Percentiles rank a stretch among this genome's conserved stretches.
These are phyloP conservation scores for Habrosyne pyritoides DNA, from an alignment of 2,888 invertebrate species.

Conservation along the genomic window DNA sequence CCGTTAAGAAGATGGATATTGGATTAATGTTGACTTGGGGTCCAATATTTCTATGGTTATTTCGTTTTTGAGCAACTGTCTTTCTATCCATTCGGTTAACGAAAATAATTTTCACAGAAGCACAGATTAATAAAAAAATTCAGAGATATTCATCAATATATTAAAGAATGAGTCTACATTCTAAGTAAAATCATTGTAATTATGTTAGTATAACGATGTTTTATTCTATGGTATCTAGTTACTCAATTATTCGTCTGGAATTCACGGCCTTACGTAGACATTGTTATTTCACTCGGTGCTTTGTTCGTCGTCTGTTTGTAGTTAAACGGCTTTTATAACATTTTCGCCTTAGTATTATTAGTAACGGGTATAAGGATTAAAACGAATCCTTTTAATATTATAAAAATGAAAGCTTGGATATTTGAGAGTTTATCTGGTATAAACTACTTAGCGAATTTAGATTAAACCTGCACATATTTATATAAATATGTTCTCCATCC, in stretches of 20 bases:
- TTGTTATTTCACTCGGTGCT: constrained; percentile 9
- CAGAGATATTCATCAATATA: not conserved
- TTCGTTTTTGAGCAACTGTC: too few species aligned
- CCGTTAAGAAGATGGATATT: not conserved
- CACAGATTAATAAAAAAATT: too few species aligned
- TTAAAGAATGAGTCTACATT: not conserved
- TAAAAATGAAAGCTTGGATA: too few species aligned
- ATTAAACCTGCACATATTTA: too few species aligned
- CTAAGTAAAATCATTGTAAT: not conserved
- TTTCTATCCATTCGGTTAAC: too few species aligned
- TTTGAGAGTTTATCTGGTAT: too few species aligned
- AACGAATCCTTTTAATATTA: too few species aligned
- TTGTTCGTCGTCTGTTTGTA: not conserved
- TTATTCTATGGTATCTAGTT: not conserved
- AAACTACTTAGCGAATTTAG: too few species aligned
- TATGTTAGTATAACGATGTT: constrained; percentile 3
- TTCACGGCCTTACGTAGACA: constrained; percentile 21
- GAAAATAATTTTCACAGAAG: too few species aligned
- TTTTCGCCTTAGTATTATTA: not conserved
- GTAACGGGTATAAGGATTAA: not conserved
- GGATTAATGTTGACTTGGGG: not conserved
- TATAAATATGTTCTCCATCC: too few species aligned
- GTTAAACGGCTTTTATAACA: not conserved
- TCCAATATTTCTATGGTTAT: too few species aligned
- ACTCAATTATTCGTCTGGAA: not conserved